Conservation (phyloP, 2,113 vertebrate species). For the Bos taurus region DNA sequence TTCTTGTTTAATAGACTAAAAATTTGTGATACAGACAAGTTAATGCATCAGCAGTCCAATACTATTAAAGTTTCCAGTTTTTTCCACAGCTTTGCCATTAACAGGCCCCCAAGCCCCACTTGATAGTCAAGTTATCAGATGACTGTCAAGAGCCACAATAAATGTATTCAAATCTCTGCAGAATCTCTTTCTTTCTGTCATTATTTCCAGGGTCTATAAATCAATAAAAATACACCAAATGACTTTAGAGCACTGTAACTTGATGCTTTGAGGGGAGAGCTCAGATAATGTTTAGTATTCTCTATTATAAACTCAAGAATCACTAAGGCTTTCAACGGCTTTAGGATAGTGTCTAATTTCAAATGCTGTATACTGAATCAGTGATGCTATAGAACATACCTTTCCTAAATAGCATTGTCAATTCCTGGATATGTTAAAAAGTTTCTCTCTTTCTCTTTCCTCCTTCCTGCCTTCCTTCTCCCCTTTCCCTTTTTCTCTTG, state of each 20-base stretch:
- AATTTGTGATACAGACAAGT: background rate
- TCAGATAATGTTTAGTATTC: background rate
- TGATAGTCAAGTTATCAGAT: conserved; percentile 17
- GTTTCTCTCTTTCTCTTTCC: background rate
- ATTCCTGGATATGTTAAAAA: background rate
- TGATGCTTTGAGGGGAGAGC: background rate
- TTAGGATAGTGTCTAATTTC: background rate
- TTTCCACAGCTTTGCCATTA: conserved; percentile 17
- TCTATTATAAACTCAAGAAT: background rate
- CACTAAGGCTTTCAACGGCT: background rate
- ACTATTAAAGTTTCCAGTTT: conserved; percentile 34
- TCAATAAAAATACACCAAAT: conserved; percentile 6
- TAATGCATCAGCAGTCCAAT: background rate
- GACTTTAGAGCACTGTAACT: background rate
- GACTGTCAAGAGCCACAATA: background rate
- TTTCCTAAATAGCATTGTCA: background rate
- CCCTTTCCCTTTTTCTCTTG: background rate
- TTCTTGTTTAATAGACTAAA: conserved; percentile 45
- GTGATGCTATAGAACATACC: background rate
- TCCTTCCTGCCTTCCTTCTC: background rate
- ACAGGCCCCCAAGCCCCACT: background rate
- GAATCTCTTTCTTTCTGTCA: conserved; percentile 14
- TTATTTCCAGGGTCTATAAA: conserved; percentile 50
- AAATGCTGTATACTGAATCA: background rate
- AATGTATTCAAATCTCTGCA: conserved; percentile 49